Evolutionary conservation across 2,797 vertebrate species (phyloP).

Genomic region (Anguilla megastoma): DNA sequence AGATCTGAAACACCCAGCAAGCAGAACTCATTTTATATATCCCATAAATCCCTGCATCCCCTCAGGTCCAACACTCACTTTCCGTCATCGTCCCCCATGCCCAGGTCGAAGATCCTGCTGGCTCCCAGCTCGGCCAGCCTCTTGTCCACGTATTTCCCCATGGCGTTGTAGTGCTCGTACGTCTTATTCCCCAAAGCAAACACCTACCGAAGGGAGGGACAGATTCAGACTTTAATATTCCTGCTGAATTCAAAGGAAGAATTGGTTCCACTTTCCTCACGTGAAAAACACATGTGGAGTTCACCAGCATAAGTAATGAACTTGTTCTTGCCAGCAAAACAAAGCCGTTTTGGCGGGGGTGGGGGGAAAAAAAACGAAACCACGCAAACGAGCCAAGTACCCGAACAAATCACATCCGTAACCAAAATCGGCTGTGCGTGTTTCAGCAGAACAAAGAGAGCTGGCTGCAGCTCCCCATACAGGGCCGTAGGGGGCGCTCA

Average conservation of each 20-base stretch:
- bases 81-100: constrained; percentile 79
- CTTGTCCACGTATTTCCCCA: constrained; percentile 83
- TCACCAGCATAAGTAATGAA: not conserved
- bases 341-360: no score
- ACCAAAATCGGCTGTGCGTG: not conserved
- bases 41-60: no score
- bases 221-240: not conserved
- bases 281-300: no score
- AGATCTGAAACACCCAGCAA: not conserved
- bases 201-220: constrained; percentile 64
- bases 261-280: no score
- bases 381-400: not conserved
- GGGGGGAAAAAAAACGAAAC: no score
- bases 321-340: not conserved
- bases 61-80: constrained; percentile 71
- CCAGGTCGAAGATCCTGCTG: constrained; percentile 78
- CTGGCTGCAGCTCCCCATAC: not conserved
- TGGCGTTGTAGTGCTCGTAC: constrained; percentile 84
- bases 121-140: constrained; percentile 78
- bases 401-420: constrained; percentile 20
- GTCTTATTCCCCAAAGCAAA: constrained; percentile 86
- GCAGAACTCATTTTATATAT: not conserved
- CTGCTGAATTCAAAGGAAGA: not conserved
- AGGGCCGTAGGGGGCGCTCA: no score
- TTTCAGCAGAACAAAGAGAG: not conserved